These are phyloP conservation scores for Pocillopora meandrina DNA, from an alignment of 92 coral and sea anemone genomes.

Conservation along the genomic window DNA sequence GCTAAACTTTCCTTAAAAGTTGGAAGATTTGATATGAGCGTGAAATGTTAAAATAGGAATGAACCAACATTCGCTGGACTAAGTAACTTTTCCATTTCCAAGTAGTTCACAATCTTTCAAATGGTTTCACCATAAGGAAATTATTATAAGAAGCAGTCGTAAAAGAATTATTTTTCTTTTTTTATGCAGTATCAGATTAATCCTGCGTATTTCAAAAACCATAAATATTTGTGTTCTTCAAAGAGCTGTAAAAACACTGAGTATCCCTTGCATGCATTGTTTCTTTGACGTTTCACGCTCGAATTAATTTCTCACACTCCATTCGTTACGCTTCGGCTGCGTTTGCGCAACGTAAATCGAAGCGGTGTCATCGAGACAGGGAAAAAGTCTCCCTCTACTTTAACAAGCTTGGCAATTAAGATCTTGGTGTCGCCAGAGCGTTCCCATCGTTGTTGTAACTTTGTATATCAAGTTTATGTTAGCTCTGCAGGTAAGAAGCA, in stretches of 20 bases:
- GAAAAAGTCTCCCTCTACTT: neutral
- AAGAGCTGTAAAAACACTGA: slow-evolving; percentile 2
- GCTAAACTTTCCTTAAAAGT: too few species aligned
- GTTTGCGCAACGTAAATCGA: neutral
- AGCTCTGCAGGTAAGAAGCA: slow-evolving; percentile 15
- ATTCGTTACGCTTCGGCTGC: slow-evolving; percentile 8
- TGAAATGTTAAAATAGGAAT: too few species aligned
- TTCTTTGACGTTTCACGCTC: slow-evolving; percentile 14
- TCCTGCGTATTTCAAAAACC: neutral
- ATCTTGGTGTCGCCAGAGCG: neutral
- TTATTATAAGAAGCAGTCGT: neutral
- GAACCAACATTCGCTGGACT: too few species aligned
- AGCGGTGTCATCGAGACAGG: neutral
- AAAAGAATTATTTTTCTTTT: neutral
- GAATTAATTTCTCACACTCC: neutral
- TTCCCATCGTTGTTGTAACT: neutral
- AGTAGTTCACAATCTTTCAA: too few species aligned
- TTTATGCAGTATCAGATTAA: neutral
- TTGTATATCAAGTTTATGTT: neutral
- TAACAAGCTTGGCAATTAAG: neutral
- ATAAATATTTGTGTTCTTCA: slow-evolving; percentile 9
- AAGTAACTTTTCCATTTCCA: too few species aligned
- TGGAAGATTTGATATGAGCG: too few species aligned
- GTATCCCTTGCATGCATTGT: slow-evolving; percentile 3
- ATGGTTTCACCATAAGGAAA: neutral